A percentile compares a stretch with the other conserved stretches of the same genome.
Conservation (phyloP, 2,113 vertebrate species). For the Oriolus oriolus region DNA sequence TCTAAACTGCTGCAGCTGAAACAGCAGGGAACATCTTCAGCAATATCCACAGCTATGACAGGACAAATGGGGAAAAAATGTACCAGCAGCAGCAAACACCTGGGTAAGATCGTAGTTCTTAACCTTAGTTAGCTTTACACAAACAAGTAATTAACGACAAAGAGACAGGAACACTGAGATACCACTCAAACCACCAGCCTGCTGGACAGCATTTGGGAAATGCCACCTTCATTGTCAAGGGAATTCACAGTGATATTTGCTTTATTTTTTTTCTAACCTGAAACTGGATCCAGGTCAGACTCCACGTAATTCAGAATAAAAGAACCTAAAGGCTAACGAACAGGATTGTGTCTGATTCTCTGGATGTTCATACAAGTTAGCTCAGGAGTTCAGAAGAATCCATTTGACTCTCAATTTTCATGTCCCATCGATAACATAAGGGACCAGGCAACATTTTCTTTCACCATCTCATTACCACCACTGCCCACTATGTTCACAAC, state of each 20-base stretch:
- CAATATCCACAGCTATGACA: not conserved
- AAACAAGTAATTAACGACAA: not conserved
- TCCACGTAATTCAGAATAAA: not conserved
- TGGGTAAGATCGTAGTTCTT: not conserved
- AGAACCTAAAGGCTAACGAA: not conserved
- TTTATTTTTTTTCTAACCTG: not conserved
- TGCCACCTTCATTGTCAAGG: not conserved
- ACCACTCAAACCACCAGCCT: not conserved
- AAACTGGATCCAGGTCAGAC: not conserved
- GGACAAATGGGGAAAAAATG: not conserved
- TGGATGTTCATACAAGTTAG: not conserved
- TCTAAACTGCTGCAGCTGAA: constrained; percentile 4
- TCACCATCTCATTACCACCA: not conserved
- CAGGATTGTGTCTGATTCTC: not conserved
- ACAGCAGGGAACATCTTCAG: constrained; percentile 8
- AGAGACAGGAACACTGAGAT: not conserved
- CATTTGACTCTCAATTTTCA: not conserved
- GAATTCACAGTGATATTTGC: not conserved
- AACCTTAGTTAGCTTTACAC: not conserved
- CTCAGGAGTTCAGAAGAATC: not conserved
- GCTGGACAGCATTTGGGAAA: not conserved
- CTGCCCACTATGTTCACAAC: not conserved
- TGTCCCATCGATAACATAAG: not conserved
- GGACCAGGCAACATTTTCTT: not conserved
- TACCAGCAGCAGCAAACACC: not conserved